A percentile compares a stretch with the other conserved stretches of the same genome.
Conservation (phyloP, 2,113 vertebrate genomes). For the Cephalopterus ornatus region DNA sequence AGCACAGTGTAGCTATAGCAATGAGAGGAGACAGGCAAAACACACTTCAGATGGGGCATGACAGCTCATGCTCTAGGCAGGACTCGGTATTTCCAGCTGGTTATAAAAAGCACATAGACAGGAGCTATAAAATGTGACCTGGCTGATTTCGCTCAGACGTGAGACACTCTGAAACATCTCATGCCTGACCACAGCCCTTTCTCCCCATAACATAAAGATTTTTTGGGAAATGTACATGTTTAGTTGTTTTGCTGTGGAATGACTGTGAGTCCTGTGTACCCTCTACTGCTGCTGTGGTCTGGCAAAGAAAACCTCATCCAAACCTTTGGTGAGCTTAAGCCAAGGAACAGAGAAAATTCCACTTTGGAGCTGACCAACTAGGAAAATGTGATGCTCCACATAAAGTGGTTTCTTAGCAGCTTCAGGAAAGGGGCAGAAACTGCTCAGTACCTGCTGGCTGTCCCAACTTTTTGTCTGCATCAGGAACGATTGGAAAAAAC, state of each 20-base stretch:
- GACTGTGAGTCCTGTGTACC: constrained; percentile 33
- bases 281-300: constrained; percentile 42
- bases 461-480: constrained; percentile 30
- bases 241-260: constrained; percentile 41
- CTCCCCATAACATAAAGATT: not conserved
- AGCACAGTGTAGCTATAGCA: not conserved
- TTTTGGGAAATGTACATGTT: constrained; percentile 23
- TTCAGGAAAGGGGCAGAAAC: constrained; percentile 26
- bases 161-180: not conserved
- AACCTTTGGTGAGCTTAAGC: constrained; percentile 26
- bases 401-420: constrained; percentile 39
- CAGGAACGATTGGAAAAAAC: constrained; percentile 26
- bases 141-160: not conserved
- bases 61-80: not conserved
- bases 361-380: constrained; percentile 33
- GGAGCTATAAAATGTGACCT: constrained; percentile 9
- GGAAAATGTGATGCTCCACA: constrained; percentile 59
- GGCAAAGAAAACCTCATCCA: constrained; percentile 1
- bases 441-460: constrained; percentile 39
- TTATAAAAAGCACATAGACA: not conserved
- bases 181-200: not conserved
- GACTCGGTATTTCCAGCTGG: not conserved
- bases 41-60: not conserved
- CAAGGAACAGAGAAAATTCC: constrained; percentile 62
- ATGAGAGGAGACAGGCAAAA: not conserved